Evolutionary conservation across 2,888 invertebrate species (phyloP), one percentile per base, ranked within the genome.

Genomic region (Ormyrus thymus): DNA sequence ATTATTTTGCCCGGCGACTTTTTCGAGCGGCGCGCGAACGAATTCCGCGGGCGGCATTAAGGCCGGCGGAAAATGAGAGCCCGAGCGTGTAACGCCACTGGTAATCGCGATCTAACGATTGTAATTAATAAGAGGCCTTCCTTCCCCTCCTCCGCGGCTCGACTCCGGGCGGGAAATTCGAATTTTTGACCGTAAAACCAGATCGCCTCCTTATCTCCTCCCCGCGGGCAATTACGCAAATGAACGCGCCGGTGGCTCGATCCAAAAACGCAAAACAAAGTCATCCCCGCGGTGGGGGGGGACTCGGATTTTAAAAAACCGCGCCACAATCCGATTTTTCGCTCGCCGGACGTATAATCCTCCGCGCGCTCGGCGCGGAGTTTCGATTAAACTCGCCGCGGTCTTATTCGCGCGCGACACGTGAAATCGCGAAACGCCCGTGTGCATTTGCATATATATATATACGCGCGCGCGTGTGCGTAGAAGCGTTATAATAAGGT

Each of bases 401-500:
- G 55, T 76, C 64, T 76, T 76, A 76, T 76, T 71, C 58, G 48
- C 29, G 68, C 65, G 81, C 80, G 73, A 68, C 78, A 65, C 82
- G 82, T 81, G 81, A 82, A 83, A 84, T 83, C 82, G 81, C 51
- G 53, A 84, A 82, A 81, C 79, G 81, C 45, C 61, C 29, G 53
- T 46, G 6, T 43, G 10, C 45, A 56, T 50, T 10, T 72, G 74
- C n/a, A 75, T 72, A 79, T 76, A 72, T 51, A 56, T 51, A 51
- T 51, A 58, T 43, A 10, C 0, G 3, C 5, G 29, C n/a, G 29
- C 10, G 71, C 46, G 46, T 72, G 53, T 48, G 72, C 51, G 56
- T 74, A 66, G 71, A 64, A 43, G 76, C 83, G 81, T 84, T 82
- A 82, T 86, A 85, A 86, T 84, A 85, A 85, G 83, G 81, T 81